Percentiles rank a stretch among this genome's conserved stretches.
These are phyloP conservation scores for Polydrusus pterygomalis DNA, from an alignment of 2,888 invertebrate genomes.

Conservation along the genomic window DNA sequence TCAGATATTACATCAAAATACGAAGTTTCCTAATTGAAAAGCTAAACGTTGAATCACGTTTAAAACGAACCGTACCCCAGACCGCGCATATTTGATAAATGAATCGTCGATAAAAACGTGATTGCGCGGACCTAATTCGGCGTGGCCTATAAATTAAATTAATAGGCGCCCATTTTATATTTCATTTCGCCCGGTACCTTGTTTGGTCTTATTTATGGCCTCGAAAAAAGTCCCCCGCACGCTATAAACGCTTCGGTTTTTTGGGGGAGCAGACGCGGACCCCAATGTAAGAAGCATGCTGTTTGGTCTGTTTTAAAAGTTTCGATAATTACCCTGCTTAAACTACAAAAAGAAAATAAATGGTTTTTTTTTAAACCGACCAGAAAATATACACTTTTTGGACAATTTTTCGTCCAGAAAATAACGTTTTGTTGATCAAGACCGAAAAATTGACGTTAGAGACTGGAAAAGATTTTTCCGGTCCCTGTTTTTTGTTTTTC, in stretches of 20 bases:
- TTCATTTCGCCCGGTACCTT: constrained; percentile 65
- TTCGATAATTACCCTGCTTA: constrained; percentile 7
- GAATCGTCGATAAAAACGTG: constrained; percentile 60
- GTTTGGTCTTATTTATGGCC: constrained; percentile 63
- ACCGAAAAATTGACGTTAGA: too few species aligned
- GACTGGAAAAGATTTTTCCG: too few species aligned
- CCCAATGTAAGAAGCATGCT: constrained; percentile 53
- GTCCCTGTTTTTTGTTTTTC: too few species aligned
- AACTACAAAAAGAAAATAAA: background rate
- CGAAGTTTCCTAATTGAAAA: constrained; percentile 29
- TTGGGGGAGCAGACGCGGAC: constrained; percentile 61
- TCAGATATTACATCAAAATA: constrained; percentile 3
- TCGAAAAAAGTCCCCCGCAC: constrained; percentile 57
- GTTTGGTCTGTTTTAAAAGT: constrained; percentile 35
- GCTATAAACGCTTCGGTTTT: constrained; percentile 44
- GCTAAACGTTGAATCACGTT: constrained; percentile 30
- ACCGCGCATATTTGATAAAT: constrained; percentile 37
- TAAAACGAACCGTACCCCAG: constrained; percentile 25
- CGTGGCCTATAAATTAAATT: constrained; percentile 64
- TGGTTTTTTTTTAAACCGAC: too few species aligned
- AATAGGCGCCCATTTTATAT: constrained; percentile 65
- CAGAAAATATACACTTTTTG: too few species aligned
- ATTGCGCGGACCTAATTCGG: constrained; percentile 61
- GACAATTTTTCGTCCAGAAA: too few species aligned
- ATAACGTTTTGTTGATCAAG: too few species aligned